phyloP scores from a whole-genome alignment of 2,797 vertebrate species.

The Oreochromis grahami region DNA sequence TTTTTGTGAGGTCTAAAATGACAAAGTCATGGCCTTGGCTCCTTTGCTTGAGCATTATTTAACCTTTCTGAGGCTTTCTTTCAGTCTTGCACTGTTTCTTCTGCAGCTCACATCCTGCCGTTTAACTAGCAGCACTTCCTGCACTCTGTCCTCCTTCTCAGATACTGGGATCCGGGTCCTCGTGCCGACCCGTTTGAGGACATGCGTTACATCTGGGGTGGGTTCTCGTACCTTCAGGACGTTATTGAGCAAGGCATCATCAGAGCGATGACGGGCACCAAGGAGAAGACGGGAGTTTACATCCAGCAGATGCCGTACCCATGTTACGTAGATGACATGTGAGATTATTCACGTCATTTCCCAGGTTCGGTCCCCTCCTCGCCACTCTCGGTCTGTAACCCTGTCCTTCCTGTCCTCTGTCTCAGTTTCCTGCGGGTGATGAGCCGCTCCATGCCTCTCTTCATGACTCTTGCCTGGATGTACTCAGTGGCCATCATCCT shows the following conservation, averaged over 20 bases:
- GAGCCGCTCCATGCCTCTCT: conserved; percentile 95
- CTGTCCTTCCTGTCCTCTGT: not conserved
- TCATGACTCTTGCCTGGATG: conserved; percentile 98
- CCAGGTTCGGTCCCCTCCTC: conserved; percentile 35
- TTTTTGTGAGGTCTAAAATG: not conserved
- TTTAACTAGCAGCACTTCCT: not conserved
- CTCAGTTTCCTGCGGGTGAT: conserved; percentile 90
- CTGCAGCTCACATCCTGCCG: not conserved
- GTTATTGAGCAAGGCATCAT: conserved; percentile 92
- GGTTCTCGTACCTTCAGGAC: conserved; percentile 93
- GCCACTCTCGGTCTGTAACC: not conserved
- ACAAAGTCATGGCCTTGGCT: not conserved
- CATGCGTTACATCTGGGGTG: conserved; percentile 95
- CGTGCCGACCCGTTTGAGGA: conserved; percentile 96
- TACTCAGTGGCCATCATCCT: conserved; percentile 96
- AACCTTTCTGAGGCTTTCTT: not conserved
- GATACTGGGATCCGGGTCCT: conserved; percentile 97
- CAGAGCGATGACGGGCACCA: conserved; percentile 83
- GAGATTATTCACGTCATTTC: not conserved
- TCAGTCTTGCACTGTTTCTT: not conserved
- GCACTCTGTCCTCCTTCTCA: conserved; percentile 31
- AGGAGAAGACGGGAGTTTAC: conserved; percentile 90
- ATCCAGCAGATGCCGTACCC: conserved; percentile 99
- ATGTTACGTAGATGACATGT: conserved; percentile 97
- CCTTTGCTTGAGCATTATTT: not conserved